These are phyloP conservation scores for Leucopsar rothschildi DNA, from an alignment of 2,113 vertebrate genomes.

Conservation along the genomic window DNA sequence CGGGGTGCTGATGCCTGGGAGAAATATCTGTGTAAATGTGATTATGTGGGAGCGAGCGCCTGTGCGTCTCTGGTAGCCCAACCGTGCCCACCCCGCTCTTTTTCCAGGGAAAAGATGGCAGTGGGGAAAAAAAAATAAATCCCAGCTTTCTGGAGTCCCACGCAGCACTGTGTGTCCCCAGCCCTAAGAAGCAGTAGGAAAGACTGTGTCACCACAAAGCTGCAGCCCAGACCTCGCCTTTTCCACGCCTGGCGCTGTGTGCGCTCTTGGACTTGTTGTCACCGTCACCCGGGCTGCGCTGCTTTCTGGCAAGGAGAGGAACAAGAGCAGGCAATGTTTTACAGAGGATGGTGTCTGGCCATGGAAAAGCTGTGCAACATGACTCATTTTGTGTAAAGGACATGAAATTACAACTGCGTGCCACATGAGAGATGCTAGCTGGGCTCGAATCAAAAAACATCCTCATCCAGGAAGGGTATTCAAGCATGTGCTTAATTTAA, in stretches of 20 bases:
- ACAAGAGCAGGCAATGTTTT: slow-evolving; percentile 13
- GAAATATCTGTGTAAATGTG: background rate
- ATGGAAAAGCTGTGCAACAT: slow-evolving; percentile 22
- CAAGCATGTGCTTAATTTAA: slow-evolving; percentile 49
- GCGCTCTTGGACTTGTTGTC: slow-evolving; percentile 1
- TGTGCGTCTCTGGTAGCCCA: background rate
- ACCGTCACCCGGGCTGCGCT: accelerated
- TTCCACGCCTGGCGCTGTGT: background rate
- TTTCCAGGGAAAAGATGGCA: background rate
- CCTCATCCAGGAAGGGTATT: slow-evolving; percentile 33
- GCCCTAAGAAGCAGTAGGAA: background rate
- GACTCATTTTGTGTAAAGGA: slow-evolving; percentile 40
- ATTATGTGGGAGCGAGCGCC: background rate
- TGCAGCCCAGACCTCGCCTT: background rate
- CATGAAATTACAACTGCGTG: background rate
- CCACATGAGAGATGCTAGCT: slow-evolving; percentile 22
- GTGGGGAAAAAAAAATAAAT: background rate
- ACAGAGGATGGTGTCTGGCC: background rate
- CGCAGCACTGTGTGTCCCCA: accelerated
- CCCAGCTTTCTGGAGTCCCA: background rate
- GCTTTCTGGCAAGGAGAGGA: background rate
- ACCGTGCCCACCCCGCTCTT: background rate
- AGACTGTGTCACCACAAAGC: background rate
- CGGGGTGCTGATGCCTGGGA: background rate
- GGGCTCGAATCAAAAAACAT: background rate